phyloP scores from a whole-genome alignment of 2,888 invertebrate species.

The Cristatella mucedo region DNA sequence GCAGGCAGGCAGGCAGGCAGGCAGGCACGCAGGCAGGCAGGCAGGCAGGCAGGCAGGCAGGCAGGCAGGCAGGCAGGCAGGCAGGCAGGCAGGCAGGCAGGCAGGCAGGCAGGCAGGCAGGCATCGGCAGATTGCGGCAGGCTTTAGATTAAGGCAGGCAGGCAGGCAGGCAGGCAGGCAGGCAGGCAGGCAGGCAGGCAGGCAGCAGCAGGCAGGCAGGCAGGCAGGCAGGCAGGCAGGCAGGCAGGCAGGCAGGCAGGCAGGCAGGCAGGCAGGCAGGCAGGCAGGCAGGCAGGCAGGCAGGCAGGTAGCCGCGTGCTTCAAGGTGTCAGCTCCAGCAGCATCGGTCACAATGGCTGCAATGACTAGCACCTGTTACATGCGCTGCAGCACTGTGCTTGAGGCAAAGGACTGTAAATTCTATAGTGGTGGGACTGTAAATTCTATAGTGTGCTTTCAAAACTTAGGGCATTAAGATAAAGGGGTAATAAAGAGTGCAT shows the following conservation, averaged over 20 bases:
- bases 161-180: neutral
- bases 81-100: neutral
- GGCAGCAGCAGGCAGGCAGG: neutral
- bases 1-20: neutral
- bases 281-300: neutral
- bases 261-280: neutral
- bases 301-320: neutral
- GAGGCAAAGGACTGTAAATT: too few relatives aligned
- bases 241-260: neutral
- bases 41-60: neutral
- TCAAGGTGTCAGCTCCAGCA: too few relatives aligned
- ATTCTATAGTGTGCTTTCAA: too few relatives aligned
- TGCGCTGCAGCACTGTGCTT: too few relatives aligned
- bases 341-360: too few relatives aligned
- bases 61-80: neutral
- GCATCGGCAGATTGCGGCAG: too few relatives aligned
- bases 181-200: neutral
- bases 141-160: too few relatives aligned
- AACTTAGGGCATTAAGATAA: too few relatives aligned
- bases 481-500: too few relatives aligned
- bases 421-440: too few relatives aligned
- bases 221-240: neutral
- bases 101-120: neutral
- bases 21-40: neutral
- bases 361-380: too few relatives aligned